A percentile compares a stretch with the other conserved stretches of the same genome.
These are phyloP conservation scores for Hiodon alosoides DNA, from an alignment of 2,113 vertebrate species.

Conservation along the genomic window DNA sequence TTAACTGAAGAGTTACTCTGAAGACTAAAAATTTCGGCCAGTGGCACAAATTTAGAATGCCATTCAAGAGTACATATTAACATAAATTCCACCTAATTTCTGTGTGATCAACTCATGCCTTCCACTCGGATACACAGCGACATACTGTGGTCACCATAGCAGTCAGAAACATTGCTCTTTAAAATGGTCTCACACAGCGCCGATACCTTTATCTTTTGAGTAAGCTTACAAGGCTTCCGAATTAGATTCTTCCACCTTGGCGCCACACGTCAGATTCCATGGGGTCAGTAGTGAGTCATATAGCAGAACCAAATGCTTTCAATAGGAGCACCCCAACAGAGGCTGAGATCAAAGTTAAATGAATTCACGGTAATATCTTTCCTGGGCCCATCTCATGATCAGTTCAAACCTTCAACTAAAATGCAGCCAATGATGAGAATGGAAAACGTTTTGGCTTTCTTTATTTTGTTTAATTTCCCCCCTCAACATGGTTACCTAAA, in stretches of 20 bases:
- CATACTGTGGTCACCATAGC: not conserved
- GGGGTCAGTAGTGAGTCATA: not conserved
- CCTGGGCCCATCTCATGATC: not conserved
- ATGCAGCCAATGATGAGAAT: not conserved
- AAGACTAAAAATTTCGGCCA: not conserved
- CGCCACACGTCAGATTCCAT: not conserved
- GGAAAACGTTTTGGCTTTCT: conserved; percentile 4
- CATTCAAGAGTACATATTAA: too few species aligned
- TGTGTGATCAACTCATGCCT: not conserved
- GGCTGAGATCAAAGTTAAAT: not conserved
- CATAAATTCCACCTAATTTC: not conserved
- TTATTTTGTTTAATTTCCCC: not conserved
- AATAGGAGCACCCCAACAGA: not conserved
- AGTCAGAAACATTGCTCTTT: not conserved
- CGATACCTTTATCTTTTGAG: not conserved
- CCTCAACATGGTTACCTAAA: conserved; percentile 7
- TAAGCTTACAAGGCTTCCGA: not conserved
- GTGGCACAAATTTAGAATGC: too few species aligned
- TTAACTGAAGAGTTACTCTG: too few species aligned
- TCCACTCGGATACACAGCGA: not conserved
- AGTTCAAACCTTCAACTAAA: not conserved
- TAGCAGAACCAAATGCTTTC: not conserved
- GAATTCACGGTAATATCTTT: not conserved
- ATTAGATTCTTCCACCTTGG: conserved; percentile 3
- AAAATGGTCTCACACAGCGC: not conserved